A percentile compares a stretch with the other conserved stretches of the same genome.
These are phyloP conservation scores for Grammomys surdaster DNA, from an alignment of 2,113 vertebrate species.

Conservation along the genomic window DNA sequence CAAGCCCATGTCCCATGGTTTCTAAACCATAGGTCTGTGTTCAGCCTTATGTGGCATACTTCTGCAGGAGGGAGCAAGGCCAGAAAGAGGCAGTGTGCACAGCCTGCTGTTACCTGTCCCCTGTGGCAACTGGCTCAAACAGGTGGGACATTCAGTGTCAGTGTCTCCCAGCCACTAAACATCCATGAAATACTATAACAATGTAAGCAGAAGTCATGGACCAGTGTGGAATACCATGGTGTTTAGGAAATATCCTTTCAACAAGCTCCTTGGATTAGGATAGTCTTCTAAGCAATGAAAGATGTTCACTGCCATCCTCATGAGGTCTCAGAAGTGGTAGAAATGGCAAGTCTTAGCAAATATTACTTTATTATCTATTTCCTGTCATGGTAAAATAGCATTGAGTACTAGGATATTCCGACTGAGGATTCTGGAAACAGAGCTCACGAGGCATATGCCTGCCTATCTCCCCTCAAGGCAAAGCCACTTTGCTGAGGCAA, in stretches of 20 bases:
- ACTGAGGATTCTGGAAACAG: too few relatives aligned
- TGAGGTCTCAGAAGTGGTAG: background rate
- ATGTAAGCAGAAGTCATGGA: background rate
- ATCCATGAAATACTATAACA: background rate
- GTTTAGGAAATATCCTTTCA: background rate
- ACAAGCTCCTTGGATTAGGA: background rate
- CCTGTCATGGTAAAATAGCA: background rate
- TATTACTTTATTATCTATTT: background rate
- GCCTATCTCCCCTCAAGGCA: too few relatives aligned
- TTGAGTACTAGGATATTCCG: background rate
- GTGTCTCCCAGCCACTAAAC: background rate
- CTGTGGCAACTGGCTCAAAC: background rate
- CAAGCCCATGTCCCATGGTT: background rate
- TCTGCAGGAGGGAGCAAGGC: background rate
- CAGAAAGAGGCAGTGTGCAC: background rate
- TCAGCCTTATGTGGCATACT: background rate
- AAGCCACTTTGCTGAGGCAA: too few relatives aligned
- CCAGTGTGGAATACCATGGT: too few relatives aligned
- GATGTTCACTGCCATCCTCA: background rate
- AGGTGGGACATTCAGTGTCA: background rate
- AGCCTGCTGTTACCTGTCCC: background rate
- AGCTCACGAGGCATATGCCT: too few relatives aligned
- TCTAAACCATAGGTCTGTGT: background rate
- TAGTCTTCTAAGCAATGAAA: background rate
- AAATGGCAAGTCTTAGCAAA: background rate